Base-by-base conservation (phyloP, 2,888 invertebrate genomes). In the Adelognathus sp. region DNA sequence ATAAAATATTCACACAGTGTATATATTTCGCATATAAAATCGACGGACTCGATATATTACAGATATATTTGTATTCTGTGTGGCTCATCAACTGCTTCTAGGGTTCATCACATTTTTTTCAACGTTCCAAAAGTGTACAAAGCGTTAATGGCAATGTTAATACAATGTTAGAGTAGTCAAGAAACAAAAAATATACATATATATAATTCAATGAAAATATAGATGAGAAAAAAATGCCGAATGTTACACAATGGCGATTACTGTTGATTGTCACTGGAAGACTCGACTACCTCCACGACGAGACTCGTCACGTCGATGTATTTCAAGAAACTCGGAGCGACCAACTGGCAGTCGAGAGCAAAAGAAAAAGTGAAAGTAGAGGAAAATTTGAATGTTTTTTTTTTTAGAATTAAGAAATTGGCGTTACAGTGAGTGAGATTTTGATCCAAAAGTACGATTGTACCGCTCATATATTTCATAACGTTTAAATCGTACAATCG, bases 301-400 rank as follows among this genome's bases (percentile, higher is more conserved):
- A 75, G 64, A 70, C 58, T 63, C 52, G 50, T 67, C 75, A 50
- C 81, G 83, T 81, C 83, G 82, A 84, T 84, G 83, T 83, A 83
- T 83, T 83, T 83, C 83, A 76, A 76, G 33, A 61, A 18, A 71
- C 52, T 61, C 50, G 52, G 36, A 71, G 54, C 41, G 27, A 56
- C 54, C 44, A 39, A 73, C 39, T 36, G 73, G 69, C 73, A 73
- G 63, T 73, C 46, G 31, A 52, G 50, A 70, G 16, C 7, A 64
- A 76, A 60, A 36, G 50, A 54, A 6, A 54, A 39, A 46, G 9
- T 27, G 0, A 29, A 4, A 9, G 46, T 4, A 3, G 11, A 24
- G 2, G 7, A 41, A 21, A 36, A n/a, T n/a, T n/a, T n/a, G n/a
- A 21, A 46, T 21, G 16, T 70, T 61, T 24, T 3, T 31, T 33